Base-by-base conservation (phyloP, 2,888 invertebrate species). In the Sclerodermus sp. region DNA sequence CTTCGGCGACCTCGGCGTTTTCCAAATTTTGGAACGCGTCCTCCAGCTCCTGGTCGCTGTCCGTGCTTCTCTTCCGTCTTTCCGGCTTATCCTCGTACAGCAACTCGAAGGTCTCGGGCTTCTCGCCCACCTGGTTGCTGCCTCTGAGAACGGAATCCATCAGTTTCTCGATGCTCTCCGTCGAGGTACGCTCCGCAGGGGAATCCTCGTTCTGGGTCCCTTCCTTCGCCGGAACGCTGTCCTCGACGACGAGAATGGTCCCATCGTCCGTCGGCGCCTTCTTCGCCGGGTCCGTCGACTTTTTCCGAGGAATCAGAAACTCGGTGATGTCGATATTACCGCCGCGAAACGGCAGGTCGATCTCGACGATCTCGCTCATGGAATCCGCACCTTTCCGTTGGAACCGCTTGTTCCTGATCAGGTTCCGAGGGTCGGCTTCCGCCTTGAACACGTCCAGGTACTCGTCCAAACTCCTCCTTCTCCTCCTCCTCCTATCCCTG, bases 21-120 rank as follows among this genome's bases (percentile, higher is more conserved):
- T 78, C 75, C 49, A 79, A 48, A 55, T 71, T 70, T 48, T 77
- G 76, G 40, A 76, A 54, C 1, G 58, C 64, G 34, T 77, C 74
- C 14, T 64, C 54, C 3, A 72, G 52, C 30, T 76, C 74, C 14
- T 55, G 62, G 34, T 74, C 71, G 32, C 46, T 57, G 1, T 60
- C 62, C 9, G 52, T 23, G 18, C 57, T 57, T 10, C 67, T 42
- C 49, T 31, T 53, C 51, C 16, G 56, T 45, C 2, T 53, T 47
- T 23, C 6, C 34, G 4, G 12, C 34, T 34, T 12, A 4, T 34
- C 34, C 6, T 34, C 34, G 12, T 34, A 12, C 2, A 34, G 3
- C 13, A 12, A 4, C 8, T 23, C 23, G 8, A 23, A 23, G 8
- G 23, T 23, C 3, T 23, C 23, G 4, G 3, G 4, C 4, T 23